Evolutionary conservation across 1,140 invertebrate genomes (phyloP).

Genomic region (Saccostrea glomerata): DNA sequence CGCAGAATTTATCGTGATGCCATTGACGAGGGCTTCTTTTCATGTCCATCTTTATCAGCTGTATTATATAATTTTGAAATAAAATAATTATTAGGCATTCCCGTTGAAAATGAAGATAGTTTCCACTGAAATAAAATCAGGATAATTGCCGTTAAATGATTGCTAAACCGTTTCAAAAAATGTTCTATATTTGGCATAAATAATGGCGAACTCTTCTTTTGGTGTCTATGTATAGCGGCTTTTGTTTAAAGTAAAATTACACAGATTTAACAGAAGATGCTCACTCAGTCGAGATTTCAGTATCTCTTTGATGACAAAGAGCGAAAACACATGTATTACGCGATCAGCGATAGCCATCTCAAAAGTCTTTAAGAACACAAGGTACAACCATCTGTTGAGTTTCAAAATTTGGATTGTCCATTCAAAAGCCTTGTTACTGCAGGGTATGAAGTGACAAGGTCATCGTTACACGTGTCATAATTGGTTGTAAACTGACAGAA

Average conservation of each 20-base stretch:
- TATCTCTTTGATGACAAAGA: not conserved
- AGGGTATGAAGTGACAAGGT: constrained; percentile 24
- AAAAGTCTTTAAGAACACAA: not conserved
- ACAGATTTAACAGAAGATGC: not conserved
- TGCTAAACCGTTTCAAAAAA: not conserved
- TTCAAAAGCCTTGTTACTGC: constrained; percentile 31
- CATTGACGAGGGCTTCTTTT: constrained; percentile 3
- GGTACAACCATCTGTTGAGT: constrained; percentile 26
- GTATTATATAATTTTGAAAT: constrained; percentile 31
- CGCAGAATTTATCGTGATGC: constrained; percentile 16
- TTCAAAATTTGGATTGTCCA: constrained; percentile 17
- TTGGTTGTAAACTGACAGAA: constrained; percentile 36
- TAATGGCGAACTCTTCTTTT: not conserved
- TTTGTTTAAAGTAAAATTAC: not conserved
- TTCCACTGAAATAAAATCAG: constrained; percentile 12
- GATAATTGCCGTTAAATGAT: not conserved
- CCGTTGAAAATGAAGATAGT: not conserved
- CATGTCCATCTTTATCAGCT: constrained; percentile 2
- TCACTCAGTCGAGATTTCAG: not conserved
- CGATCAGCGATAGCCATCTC: not conserved
- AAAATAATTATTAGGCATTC: constrained; percentile 27
- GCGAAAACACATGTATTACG: constrained; percentile 24
- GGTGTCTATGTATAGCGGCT: not conserved
- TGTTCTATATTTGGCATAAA: not conserved
- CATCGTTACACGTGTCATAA: constrained; percentile 36